Conservation (phyloP, 2,888 invertebrate species). For the Siphlonurus alternatus region DNA sequence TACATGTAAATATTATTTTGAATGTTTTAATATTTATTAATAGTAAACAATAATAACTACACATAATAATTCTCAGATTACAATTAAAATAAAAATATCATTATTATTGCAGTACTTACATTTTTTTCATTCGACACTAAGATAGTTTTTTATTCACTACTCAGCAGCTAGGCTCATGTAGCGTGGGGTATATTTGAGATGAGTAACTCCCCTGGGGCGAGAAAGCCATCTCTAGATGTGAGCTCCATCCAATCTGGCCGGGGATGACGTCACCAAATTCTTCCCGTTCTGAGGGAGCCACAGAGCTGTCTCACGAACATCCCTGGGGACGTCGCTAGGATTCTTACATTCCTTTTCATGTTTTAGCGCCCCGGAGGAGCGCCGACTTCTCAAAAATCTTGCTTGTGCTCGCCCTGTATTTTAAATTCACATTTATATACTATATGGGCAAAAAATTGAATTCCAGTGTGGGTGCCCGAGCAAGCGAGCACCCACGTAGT, state of each 20-base stretch:
- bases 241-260: neutral
- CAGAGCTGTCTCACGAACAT: no score
- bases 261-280: neutral
- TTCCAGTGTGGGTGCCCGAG: no score
- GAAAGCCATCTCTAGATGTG: neutral
- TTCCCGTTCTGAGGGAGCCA: neutral
- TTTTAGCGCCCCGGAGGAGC: no score
- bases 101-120: neutral
- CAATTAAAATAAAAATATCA: neutral
- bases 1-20: neutral
- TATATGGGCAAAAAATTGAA: no score
- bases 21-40: neutral
- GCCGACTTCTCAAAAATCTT: no score
- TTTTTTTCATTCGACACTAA: neutral
- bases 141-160: neutral
- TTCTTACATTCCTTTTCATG: no score
- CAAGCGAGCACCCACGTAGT: no score
- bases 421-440: no score
- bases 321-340: neutral
- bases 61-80: neutral
- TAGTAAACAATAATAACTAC: neutral
- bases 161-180: neutral
- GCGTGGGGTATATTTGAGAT: neutral
- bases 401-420: no score
- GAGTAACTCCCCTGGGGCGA: neutral